Conservation (phyloP, 2,888 invertebrate genomes). For the Hylaea fasciaria region DNA sequence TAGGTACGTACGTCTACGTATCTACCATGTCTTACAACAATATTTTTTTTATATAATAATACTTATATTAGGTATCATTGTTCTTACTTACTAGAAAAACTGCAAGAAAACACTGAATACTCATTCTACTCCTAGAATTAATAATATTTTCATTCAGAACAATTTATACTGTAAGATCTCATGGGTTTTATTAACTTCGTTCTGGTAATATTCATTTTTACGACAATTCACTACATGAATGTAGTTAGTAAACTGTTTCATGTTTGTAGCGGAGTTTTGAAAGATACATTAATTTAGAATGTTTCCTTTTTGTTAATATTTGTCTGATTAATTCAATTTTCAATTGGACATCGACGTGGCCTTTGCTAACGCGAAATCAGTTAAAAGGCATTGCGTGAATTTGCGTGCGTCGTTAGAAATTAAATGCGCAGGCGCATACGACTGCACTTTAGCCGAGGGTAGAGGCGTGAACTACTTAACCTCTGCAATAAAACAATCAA, state of each 20-base stretch:
- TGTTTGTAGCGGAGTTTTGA: too few relatives aligned
- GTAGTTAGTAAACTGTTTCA: background rate
- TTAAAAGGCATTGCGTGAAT: too few relatives aligned
- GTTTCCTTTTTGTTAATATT: too few relatives aligned
- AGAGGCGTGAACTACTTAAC: background rate
- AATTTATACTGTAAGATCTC: background rate
- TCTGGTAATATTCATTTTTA: constrained; percentile 10
- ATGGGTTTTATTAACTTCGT: constrained; percentile 19
- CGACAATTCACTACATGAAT: background rate
- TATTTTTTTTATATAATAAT: too few relatives aligned
- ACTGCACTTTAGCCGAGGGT: background rate
- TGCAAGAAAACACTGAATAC: constrained; percentile 6
- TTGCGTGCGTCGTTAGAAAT: too few relatives aligned
- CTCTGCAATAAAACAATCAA: constrained; percentile 49
- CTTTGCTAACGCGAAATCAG: too few relatives aligned
- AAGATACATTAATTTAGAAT: too few relatives aligned
- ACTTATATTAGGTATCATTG: background rate
- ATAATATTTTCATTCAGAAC: background rate
- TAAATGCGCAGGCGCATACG: background rate
- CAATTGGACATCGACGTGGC: too few relatives aligned
- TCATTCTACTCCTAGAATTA: constrained; percentile 19
- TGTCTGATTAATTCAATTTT: too few relatives aligned
- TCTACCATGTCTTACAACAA: background rate
- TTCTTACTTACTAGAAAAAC: constrained; percentile 31
- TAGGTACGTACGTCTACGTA: too few relatives aligned